phyloP scores from a whole-genome alignment of 2,113 vertebrate genomes.

The Lanius collurio region DNA sequence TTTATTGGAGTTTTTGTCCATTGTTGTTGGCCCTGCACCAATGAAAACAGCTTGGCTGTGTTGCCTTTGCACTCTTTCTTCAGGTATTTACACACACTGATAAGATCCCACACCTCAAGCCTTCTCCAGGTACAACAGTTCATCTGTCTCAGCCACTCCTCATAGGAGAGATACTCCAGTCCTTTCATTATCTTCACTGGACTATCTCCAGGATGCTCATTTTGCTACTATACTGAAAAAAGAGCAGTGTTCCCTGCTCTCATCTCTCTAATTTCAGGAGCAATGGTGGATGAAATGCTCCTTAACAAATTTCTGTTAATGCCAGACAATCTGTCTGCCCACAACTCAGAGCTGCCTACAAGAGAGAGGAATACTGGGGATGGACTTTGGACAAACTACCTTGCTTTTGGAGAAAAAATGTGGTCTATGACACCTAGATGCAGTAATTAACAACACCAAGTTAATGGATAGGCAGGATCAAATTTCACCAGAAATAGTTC shows the following conservation, averaged over 20 bases:
- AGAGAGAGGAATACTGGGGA: not conserved
- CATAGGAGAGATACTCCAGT: not conserved
- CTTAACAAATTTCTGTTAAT: not conserved
- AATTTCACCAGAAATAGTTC: not conserved
- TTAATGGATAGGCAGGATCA: not conserved
- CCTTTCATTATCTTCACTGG: not conserved
- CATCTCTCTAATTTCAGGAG: not conserved
- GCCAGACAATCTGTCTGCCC: not conserved
- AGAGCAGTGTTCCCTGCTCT: not conserved
- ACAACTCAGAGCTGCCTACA: not conserved
- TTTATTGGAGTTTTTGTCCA: not conserved
- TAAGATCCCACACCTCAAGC: not conserved
- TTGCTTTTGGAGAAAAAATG: not conserved
- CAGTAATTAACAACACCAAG: not conserved
- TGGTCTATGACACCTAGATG: not conserved
- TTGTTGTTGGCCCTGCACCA: not conserved
- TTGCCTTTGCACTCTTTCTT: not conserved
- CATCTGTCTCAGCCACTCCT: not conserved
- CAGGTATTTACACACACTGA: not conserved
- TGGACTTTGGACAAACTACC: not conserved
- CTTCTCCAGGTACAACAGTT: not conserved
- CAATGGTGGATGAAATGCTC: not conserved
- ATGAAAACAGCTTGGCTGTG: not conserved
- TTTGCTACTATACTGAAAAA: not conserved
- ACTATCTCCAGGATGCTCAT: not conserved